Evolutionary conservation across 2,113 vertebrate species (phyloP).

Genomic region (Sphaerodactylus townsendi): DNA sequence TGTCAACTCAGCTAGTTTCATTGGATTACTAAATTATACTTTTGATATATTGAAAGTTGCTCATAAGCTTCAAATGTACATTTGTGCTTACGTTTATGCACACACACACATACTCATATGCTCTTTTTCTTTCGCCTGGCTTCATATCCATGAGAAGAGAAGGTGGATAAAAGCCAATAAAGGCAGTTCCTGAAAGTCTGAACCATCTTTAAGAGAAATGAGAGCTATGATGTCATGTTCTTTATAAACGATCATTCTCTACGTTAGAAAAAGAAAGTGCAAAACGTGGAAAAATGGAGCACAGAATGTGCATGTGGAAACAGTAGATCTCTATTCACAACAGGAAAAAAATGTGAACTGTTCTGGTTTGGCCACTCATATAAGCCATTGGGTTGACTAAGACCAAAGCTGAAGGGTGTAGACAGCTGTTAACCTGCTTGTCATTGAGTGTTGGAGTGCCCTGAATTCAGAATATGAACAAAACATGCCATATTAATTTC

Average conservation of each 20-base stretch:
- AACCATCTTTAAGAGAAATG: neutral
- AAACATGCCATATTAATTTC: neutral
- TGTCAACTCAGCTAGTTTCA: neutral
- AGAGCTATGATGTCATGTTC: neutral
- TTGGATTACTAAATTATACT: neutral
- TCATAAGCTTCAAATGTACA: neutral
- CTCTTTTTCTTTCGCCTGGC: too few species aligned
- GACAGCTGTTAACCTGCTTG: neutral
- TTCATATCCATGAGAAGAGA: neutral
- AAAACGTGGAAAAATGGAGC: neutral
- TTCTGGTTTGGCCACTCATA: neutral
- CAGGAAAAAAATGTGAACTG: neutral
- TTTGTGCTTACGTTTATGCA: neutral
- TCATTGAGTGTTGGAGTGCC: neutral
- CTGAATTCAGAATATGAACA: neutral
- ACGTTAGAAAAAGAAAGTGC: neutral
- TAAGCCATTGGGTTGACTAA: neutral
- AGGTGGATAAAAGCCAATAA: neutral
- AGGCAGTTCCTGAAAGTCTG: neutral
- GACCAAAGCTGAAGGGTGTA: neutral
- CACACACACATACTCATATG: too few species aligned
- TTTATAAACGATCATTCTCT: neutral
- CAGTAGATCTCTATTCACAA: neutral
- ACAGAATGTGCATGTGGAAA: neutral
- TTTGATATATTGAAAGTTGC: neutral